phyloP scores from a whole-genome alignment of 2,888 invertebrate species.

The Aphodius granarius region DNA sequence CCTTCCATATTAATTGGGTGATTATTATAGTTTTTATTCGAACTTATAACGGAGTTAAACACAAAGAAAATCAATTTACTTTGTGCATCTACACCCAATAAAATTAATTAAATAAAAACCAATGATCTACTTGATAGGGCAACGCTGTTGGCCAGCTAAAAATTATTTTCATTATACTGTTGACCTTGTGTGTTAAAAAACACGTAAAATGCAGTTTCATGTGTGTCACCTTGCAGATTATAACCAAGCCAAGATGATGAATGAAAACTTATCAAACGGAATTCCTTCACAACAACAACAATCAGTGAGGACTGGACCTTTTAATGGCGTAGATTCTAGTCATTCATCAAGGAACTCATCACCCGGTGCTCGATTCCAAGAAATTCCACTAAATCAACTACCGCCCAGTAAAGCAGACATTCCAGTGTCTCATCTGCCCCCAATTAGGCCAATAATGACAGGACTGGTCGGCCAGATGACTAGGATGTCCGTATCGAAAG shows the following conservation, averaged over 20 bases:
- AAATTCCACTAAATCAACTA: slow-evolving; percentile 43
- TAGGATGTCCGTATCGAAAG: slow-evolving; percentile 26
- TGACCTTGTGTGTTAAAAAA: background rate
- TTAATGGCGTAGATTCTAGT: slow-evolving; percentile 50
- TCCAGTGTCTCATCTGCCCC: slow-evolving; percentile 46
- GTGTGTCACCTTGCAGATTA: background rate
- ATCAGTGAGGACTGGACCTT: slow-evolving; percentile 32
- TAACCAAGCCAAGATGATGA: slow-evolving; percentile 23
- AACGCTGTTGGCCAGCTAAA: background rate
- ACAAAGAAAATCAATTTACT: background rate
- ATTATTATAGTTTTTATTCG: background rate
- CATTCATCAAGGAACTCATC: slow-evolving; percentile 52
- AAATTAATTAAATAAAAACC: background rate
- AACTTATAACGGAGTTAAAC: background rate
- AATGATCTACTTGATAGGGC: background rate
- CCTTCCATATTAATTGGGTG: background rate
- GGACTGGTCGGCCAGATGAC: background rate
- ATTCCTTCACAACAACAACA: slow-evolving; percentile 40
- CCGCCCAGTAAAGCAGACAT: slow-evolving; percentile 41
- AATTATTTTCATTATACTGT: background rate
- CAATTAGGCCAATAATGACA: slow-evolving; percentile 20
- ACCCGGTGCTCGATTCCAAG: slow-evolving; percentile 39
- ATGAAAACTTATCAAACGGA: slow-evolving; percentile 43
- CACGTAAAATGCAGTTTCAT: background rate
- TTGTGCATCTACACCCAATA: background rate